These are phyloP conservation scores for Todus mexicanus DNA, from an alignment of 2,797 vertebrate genomes.

Conservation along the genomic window DNA sequence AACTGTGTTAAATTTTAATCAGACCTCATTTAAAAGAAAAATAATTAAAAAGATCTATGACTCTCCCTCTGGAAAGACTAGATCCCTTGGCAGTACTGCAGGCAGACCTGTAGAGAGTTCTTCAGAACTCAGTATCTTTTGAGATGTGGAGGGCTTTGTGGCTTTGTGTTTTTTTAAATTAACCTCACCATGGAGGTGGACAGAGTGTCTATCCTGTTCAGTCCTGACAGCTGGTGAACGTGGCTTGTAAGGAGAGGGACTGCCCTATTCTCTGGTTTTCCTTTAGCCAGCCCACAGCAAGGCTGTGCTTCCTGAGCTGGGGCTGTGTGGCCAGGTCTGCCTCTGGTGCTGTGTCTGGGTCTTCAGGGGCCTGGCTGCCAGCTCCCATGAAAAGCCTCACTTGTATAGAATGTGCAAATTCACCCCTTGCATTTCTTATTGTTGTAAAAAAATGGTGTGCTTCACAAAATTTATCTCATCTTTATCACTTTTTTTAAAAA, in stretches of 20 bases:
- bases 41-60: neutral
- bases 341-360: neutral
- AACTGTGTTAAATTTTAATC: conserved; percentile 47
- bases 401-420: neutral
- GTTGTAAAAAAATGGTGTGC: neutral
- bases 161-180: neutral
- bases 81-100: neutral
- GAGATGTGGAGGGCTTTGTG: neutral
- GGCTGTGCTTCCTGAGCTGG: neutral
- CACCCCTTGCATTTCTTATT: neutral
- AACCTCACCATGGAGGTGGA: neutral
- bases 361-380: neutral
- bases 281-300: neutral
- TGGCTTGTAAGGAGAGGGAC: neutral
- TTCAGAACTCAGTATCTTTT: neutral
- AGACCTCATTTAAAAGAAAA: neutral
- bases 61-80: neutral
- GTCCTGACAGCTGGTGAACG: neutral
- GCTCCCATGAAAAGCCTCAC: neutral
- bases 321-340: neutral
- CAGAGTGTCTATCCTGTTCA: neutral
- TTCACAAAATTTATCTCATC: neutral
- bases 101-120: neutral
- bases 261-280: neutral
- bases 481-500: neutral